Evolutionary conservation across 2,888 invertebrate species (phyloP).

Genomic region (Sphecodes monilicornis): DNA sequence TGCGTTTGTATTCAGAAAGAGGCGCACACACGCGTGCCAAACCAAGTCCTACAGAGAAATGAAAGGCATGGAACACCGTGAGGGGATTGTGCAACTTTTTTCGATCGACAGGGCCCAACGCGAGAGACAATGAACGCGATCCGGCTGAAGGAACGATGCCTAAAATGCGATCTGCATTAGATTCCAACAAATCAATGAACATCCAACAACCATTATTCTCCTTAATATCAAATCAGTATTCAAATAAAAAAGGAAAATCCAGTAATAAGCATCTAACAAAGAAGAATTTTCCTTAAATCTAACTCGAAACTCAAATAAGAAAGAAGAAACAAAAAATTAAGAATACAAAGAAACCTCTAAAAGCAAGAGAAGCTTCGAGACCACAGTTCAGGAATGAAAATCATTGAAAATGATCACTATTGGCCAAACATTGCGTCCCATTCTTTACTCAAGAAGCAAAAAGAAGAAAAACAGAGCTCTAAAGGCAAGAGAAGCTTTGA

Average conservation of each 20-base stretch:
- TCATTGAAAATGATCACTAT: too few relatives aligned
- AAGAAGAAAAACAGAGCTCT: too few relatives aligned
- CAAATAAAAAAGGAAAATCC: not conserved
- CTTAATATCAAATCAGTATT: not conserved
- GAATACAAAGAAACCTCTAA: too few relatives aligned
- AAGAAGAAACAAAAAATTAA: too few relatives aligned
- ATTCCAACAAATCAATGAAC: not conserved
- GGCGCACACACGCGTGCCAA: slow-evolving; percentile 37
- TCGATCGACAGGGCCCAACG: slow-evolving; percentile 54
- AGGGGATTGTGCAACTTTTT: slow-evolving; percentile 58
- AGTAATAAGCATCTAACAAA: not conserved
- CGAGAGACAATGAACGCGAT: not conserved
- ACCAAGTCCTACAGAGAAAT: slow-evolving; percentile 57
- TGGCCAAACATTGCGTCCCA: too few relatives aligned
- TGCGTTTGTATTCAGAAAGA: slow-evolving; percentile 51
- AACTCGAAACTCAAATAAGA: too few relatives aligned
- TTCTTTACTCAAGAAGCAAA: too few relatives aligned
- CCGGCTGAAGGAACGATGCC: not conserved
- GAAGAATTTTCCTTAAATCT: too few relatives aligned
- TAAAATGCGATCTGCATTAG: not conserved
- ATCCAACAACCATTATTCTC: not conserved
- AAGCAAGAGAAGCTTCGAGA: too few relatives aligned
- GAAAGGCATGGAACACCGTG: slow-evolving; percentile 55
- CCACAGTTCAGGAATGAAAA: too few relatives aligned
- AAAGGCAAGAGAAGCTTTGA: too few relatives aligned